Conservation (phyloP, 1,140 invertebrate genomes). For the Plutomurus gul region DNA sequence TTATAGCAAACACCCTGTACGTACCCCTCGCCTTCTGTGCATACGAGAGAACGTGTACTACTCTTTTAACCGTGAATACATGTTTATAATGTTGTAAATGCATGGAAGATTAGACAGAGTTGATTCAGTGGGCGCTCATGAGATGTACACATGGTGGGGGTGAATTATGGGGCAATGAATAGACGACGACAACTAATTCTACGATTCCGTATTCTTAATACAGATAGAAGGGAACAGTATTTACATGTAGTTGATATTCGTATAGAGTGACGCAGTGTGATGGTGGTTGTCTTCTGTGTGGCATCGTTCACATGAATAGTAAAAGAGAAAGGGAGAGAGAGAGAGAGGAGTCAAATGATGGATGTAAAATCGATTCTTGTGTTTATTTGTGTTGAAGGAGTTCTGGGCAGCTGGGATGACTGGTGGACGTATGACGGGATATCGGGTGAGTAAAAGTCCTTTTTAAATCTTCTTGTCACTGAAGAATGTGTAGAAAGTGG, state of each 20-base stretch:
- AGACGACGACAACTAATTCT: too few relatives aligned
- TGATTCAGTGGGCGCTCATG: too few relatives aligned
- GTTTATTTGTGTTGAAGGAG: constrained; percentile 50
- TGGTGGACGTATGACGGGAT: constrained; percentile 94
- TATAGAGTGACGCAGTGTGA: background rate
- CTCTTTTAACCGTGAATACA: too few relatives aligned
- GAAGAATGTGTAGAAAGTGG: background rate
- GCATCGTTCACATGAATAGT: constrained; percentile 35
- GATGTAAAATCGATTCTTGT: constrained; percentile 50
- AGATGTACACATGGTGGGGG: too few relatives aligned
- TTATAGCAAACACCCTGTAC: too few relatives aligned
- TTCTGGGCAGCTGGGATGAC: constrained; percentile 77
- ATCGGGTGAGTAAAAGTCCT: constrained; percentile 70
- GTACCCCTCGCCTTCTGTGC: too few relatives aligned
- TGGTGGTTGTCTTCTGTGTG: background rate
- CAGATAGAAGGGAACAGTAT: too few relatives aligned
- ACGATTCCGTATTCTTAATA: too few relatives aligned
- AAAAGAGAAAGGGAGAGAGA: background rate
- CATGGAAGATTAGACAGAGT: too few relatives aligned
- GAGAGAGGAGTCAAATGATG: constrained; percentile 38
- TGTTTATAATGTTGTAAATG: too few relatives aligned
- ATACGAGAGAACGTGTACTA: too few relatives aligned
- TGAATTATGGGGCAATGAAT: too few relatives aligned
- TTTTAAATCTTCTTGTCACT: background rate
- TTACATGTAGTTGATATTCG: background rate